phyloP scores from a whole-genome alignment of 2,797 vertebrate species.

The Cynopterus sphinx region DNA sequence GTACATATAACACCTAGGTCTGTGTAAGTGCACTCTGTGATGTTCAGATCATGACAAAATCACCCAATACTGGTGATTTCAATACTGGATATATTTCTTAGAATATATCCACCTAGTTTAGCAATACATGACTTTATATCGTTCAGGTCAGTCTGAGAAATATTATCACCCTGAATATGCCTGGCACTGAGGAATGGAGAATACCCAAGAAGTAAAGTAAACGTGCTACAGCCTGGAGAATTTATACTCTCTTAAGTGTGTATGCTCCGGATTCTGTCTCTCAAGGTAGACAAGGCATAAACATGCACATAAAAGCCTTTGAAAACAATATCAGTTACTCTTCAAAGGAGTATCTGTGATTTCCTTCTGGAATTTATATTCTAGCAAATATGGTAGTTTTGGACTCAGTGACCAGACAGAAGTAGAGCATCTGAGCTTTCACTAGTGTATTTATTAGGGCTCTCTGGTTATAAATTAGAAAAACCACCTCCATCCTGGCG shows the following conservation, averaged over 20 bases:
- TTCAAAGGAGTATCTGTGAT: neutral
- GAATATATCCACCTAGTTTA: neutral
- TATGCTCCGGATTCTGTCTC: neutral
- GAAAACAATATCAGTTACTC: neutral
- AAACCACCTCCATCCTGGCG: neutral
- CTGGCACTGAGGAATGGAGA: neutral
- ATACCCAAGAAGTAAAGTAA: neutral
- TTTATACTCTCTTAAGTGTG: neutral
- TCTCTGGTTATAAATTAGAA: neutral
- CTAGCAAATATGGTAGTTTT: neutral
- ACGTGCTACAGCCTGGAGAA: neutral
- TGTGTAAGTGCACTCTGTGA: neutral
- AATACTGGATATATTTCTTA: too few species aligned
- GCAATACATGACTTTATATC: neutral
- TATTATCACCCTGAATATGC: neutral
- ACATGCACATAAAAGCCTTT: neutral
- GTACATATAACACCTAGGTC: neutral
- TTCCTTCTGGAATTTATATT: neutral
- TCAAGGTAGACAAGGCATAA: neutral
- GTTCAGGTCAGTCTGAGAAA: neutral
- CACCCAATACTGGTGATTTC: neutral
- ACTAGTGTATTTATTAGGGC: neutral
- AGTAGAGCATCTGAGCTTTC: neutral
- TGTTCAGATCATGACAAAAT: fast-evolving
- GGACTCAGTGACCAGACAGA: neutral